phyloP scores from a whole-genome alignment of 2,797 vertebrate species.

The Phyllotis vaccarum region DNA sequence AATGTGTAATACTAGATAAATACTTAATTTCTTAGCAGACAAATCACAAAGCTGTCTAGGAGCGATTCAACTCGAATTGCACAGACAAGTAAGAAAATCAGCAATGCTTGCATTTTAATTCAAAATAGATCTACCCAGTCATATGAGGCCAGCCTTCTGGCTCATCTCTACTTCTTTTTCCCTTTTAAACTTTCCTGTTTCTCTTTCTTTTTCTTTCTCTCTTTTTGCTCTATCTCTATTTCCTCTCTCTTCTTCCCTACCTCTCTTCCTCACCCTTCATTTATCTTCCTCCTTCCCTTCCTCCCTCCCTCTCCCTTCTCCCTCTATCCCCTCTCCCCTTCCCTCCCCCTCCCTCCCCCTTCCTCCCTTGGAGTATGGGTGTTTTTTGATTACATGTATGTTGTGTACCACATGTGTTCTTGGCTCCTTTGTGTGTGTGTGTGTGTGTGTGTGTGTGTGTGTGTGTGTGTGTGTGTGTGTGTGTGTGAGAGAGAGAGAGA shows the following conservation, averaged over 20 bases:
- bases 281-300: fast-evolving
- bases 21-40: slow-evolving; percentile 20
- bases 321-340: too few relatives aligned
- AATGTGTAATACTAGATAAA: background rate
- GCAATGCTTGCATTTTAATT: background rate
- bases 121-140: background rate
- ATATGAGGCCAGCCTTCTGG: background rate
- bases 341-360: too few relatives aligned
- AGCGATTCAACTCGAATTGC: background rate
- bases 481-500: too few relatives aligned
- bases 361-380: background rate
- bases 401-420: background rate
- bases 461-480: background rate
- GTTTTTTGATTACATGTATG: background rate
- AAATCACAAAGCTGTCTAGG: background rate
- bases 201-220: background rate
- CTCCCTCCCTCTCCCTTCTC: background rate
- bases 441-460: background rate
- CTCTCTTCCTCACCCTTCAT: background rate
- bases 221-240: background rate
- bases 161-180: background rate
- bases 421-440: background rate
- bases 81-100: background rate
- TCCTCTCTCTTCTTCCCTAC: background rate
- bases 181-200: too few relatives aligned